Base-by-base conservation (phyloP, 2,888 invertebrate species). In the Sinodicranocentrus sp. region DNA sequence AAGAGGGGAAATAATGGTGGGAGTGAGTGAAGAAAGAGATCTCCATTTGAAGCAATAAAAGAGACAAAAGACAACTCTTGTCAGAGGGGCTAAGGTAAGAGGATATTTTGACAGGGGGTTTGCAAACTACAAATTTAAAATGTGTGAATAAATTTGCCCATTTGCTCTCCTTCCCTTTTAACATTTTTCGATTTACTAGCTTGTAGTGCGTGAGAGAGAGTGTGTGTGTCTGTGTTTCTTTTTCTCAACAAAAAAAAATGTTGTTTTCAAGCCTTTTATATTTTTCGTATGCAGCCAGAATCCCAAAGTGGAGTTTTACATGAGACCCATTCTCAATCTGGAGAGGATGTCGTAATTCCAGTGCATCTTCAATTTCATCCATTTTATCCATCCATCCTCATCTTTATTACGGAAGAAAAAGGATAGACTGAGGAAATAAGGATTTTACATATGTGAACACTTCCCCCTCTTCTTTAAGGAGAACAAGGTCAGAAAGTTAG, bases 81-180 rank as follows among this genome's bases (percentile, higher is more conserved):
- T 80, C 57, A 65, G 54, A 39, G 25, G 28, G 59, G 43, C 19
- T n/a, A n/a, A 28, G 19, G 72, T 54, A 17, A 33, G 59, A n/a
- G 13, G 44, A 68, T 78, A 23, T 52, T 70, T 87, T 86, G 87
- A 86, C 86, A 87, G 86, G 83, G 82, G 86, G 85, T 87, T 87
- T 80, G 86, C 87, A 87, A 88, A 85, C 86, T 88, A 87, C 88
- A 87, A 87, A 87, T 88, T 88, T 84, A 82, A 87, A 86, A 85
- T 76, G 84, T 87, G 87, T 88, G 88, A 88, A 88, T 88, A 88
- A 87, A 88, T 88, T 87, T 86, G 85, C 84, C 88, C 86, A 21
- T 39, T 87, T 87, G 82, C 84, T 84, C n/a, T 54, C n/a, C 57
- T 86, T 83, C 85, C 75, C 83, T 84, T 79, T 79, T n/a, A n/a